Evolutionary conservation across 2,888 invertebrate genomes (phyloP), one percentile per base, ranked within the genome.

Genomic region (Muschampia plurimacula): DNA sequence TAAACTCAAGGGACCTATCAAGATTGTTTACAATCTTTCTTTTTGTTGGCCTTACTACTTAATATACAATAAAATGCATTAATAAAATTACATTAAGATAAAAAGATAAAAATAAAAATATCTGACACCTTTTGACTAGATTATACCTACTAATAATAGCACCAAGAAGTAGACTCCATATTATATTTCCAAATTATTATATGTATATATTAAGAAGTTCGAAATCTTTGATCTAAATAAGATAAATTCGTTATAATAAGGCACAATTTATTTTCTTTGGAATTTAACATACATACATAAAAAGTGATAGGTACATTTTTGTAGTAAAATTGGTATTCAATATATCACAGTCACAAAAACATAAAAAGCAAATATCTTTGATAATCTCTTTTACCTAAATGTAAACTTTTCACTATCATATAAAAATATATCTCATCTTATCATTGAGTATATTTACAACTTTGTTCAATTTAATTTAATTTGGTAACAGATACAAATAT

Each of bases 61-160:
- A 8, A 8, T 15, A 2, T 59, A 32, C 32, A 15, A 59, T 13
- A 59, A 59, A 59, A 59, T 36, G 15, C 15, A 46, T 15, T 62
- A 41, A 7, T 41, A 70, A 67, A 63, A 15, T 66, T 52, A 28
- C 74, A 32, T 44, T 44, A 12, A 15, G 70, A 72, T 62, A 68
- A n/a, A n/a, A n/a, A n/a, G n/a, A n/a, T n/a, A 41, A 68, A 57
- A 36, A 66, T 12, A 55, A 28, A 39, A 28, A 39, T 41, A 69
- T 59, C 59, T 59, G 32, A 68, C 44, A 64, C 13, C 28, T 66
- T 55, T 49, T 68, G 68, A 68, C 68, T 68, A 68, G 68, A 68
- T 41, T 49, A 46, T n/a, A n/a, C n/a, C n/a, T 65, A 57, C 4
- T 57, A 70, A 64, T 69, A 59, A 55, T 55, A 55, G 55, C 55